A percentile compares a stretch with the other conserved stretches of the same genome.
These are phyloP conservation scores for Diorhabda sublineata DNA, from an alignment of 1,140 invertebrate species.

Conservation along the genomic window DNA sequence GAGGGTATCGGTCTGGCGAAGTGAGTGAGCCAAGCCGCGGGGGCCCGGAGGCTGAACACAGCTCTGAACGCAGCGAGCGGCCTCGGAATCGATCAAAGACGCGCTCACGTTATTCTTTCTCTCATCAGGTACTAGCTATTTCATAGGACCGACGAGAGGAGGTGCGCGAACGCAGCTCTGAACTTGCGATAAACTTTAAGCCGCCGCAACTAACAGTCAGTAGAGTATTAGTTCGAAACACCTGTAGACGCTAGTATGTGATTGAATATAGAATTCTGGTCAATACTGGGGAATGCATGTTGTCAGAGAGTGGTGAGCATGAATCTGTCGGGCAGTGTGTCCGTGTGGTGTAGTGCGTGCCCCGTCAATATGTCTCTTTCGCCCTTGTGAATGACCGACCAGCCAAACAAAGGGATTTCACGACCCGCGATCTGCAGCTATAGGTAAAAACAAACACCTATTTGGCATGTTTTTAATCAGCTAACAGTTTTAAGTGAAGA, in stretches of 20 bases:
- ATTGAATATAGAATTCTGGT: slow-evolving; percentile 39
- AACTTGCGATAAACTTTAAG: slow-evolving; percentile 41
- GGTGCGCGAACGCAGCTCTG: slow-evolving; percentile 30
- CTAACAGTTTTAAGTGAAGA: not conserved
- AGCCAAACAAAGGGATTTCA: slow-evolving; percentile 28
- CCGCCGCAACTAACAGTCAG: slow-evolving; percentile 45
- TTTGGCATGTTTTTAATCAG: slow-evolving; percentile 19
- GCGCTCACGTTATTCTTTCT: slow-evolving; percentile 30
- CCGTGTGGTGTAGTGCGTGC: slow-evolving; percentile 37
- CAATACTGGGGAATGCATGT: slow-evolving; percentile 32
- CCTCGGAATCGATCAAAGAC: slow-evolving; percentile 38
- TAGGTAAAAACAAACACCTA: slow-evolving; percentile 28
- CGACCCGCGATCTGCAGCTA: slow-evolving; percentile 20
- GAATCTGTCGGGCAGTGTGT: slow-evolving; percentile 35
- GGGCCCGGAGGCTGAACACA: slow-evolving; percentile 36
- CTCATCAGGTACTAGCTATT: slow-evolving; percentile 19
- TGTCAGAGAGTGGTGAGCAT: slow-evolving; percentile 35
- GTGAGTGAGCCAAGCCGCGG: slow-evolving; percentile 7
- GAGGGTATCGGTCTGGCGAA: slow-evolving; percentile 1
- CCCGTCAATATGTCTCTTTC: slow-evolving; percentile 20
- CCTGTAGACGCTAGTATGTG: slow-evolving; percentile 48
- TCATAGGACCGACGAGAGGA: slow-evolving; percentile 26
- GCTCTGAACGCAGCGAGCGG: slow-evolving; percentile 36
- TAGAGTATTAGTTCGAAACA: slow-evolving; percentile 49
- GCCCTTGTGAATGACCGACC: slow-evolving; percentile 21